Evolutionary conservation across 2,888 invertebrate genomes (phyloP).

Genomic region (Parasteatoda lunata): DNA sequence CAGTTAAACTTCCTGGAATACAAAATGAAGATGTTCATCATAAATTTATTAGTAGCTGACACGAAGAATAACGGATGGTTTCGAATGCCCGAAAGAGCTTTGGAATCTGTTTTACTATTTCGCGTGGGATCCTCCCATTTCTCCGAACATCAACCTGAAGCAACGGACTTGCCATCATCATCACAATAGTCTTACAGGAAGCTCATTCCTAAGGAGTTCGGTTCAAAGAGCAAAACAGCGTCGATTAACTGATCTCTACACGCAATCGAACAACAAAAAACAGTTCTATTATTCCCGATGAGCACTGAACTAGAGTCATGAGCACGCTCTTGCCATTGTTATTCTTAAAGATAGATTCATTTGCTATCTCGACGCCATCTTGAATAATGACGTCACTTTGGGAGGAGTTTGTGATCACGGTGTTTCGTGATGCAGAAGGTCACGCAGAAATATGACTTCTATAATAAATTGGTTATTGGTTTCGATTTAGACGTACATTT

Average conservation of each 20-base stretch:
- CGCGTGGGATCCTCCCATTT: slow-evolving; percentile 34
- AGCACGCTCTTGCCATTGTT: slow-evolving; percentile 53
- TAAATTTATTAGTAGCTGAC: neutral
- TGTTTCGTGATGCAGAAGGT: slow-evolving; percentile 46
- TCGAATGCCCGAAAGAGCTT: neutral
- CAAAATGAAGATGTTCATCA: neutral
- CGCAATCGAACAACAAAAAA: slow-evolving; percentile 55
- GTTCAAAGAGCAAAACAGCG: slow-evolving; percentile 58
- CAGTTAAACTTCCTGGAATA: neutral
- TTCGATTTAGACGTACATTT: slow-evolving; percentile 12
- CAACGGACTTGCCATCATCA: slow-evolving; percentile 2
- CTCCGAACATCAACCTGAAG: slow-evolving; percentile 12
- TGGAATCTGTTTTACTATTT: neutral
- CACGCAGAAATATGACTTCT: slow-evolving; percentile 28
- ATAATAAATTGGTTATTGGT: slow-evolving; percentile 57
- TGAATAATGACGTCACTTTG: slow-evolving; percentile 52
- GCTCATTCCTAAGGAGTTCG: slow-evolving; percentile 13
- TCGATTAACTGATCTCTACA: slow-evolving; percentile 52
- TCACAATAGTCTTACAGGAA: slow-evolving; percentile 35
- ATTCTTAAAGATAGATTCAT: slow-evolving; percentile 6
- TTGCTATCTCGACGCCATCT: slow-evolving; percentile 45
- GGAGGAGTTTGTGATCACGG: slow-evolving; percentile 62
- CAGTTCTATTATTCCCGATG: slow-evolving; percentile 56
- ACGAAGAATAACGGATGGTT: neutral
- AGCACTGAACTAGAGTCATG: slow-evolving; percentile 55